Base-by-base conservation (phyloP, 1,140 invertebrate genomes). In the Sogatella furcifera region DNA sequence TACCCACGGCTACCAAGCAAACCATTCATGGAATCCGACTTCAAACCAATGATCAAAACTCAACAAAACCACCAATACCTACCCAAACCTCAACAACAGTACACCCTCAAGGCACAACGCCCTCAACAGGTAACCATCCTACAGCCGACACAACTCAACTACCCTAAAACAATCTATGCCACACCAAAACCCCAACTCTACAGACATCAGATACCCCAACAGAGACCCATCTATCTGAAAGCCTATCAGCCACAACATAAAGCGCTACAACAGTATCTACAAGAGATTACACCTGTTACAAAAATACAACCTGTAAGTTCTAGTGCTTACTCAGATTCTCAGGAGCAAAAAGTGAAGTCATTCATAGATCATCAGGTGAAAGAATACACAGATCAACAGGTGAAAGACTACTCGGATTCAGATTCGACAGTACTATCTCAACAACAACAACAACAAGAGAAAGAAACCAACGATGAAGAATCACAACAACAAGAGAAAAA, bases 171-270 rank as follows among this genome's bases (percentile, higher is more conserved):
- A 28, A 28, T 2, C 24, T 28, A 28, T 28, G 24, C 24, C 24
- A 28, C 57, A 38, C 54, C 31, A 65, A 52, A 61, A 66, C 41
- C 57, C 65, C 42, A 73, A 73, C 6, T 74, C 73, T 57, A 28
- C 24, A 57, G 38, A 15, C 42, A 38, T 43, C 42, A 57, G 13
- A 38, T 57, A 1, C 24, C 24, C 2, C 24, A 4, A 28, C 24
- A 28, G 24, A 28, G 24, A 28, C 24, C 24, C 24, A 6, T 28
- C 24, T 28, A 28, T 28, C 24, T 28, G 24, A 28, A 28, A 28
- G 24, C 24, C 24, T 28, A 28, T 28, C 24, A 28, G 24, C 24
- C 24, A 28, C 24, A n/a, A n/a, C n/a, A 28, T 28, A 28, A 28
- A 28, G 24, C 24, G 2, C 24, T 28, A 28, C 24, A 28, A 28